These are phyloP conservation scores for Microcebus lehilahytsara DNA, from an alignment of 2,113 vertebrate genomes.

Conservation along the genomic window DNA sequence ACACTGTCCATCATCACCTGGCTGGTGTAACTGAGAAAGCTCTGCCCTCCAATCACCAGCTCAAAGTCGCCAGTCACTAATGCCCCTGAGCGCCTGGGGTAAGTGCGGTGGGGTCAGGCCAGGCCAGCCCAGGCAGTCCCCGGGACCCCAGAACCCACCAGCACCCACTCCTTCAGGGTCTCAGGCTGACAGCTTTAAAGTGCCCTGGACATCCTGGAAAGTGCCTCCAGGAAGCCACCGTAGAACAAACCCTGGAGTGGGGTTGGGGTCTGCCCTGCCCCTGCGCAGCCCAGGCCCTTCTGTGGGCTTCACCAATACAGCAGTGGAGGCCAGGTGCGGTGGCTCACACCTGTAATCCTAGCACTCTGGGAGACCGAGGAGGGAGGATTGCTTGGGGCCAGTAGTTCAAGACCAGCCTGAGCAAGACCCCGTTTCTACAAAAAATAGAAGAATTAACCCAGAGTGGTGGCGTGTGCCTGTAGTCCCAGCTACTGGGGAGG, in stretches of 20 bases:
- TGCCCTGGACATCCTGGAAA: neutral
- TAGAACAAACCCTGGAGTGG: neutral
- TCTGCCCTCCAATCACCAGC: neutral
- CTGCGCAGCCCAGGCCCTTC: neutral
- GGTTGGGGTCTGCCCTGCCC: neutral
- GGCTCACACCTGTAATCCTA: no score
- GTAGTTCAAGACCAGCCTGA: no score
- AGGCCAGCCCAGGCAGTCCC: neutral
- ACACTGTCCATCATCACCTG: neutral
- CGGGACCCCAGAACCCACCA: neutral
- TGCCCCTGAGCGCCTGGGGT: neutral
- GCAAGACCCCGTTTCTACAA: no score
- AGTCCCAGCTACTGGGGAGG: no score
- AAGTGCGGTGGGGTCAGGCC: neutral
- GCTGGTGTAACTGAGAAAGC: neutral
- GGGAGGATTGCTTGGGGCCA: no score
- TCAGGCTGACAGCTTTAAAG: neutral
- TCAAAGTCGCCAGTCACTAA: no score
- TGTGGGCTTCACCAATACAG: neutral
- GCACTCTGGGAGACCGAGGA: no score
- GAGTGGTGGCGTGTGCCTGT: no score
- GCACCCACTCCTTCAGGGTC: neutral
- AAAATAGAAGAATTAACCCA: no score
- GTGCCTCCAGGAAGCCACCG: neutral
- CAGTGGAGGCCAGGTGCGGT: no score